Evolutionary conservation across 92 coral and sea anemone genomes (phyloP), one percentile per base, ranked within the genome.

Genomic region (Heteractis magnifica): DNA sequence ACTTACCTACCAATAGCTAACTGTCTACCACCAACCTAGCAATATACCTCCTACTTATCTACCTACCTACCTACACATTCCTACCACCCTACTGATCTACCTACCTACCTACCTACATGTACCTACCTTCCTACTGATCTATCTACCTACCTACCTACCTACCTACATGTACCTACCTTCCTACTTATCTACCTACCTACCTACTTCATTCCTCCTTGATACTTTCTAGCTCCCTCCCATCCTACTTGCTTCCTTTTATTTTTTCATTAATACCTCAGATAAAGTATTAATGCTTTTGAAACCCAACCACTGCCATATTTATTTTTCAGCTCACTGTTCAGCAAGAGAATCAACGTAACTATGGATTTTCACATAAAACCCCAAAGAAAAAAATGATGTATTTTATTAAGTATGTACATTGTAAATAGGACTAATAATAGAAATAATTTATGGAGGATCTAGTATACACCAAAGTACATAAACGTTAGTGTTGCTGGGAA

Each of bases 261-360:
- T 12, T 53, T 53, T 12, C 58, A 34, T 34, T 34, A 34, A 34
- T 62, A 5, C n/a, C 20, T 62, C 19, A 62, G 6, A 13, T 62
- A 9, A 6, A 52, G 3, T 16, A 5, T 52, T 76, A 3, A 10
- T 16, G 1, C 55, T 4, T 21, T 10, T 34, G 78, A 75, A 13
- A 50, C 16, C n/a, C 6, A 75, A 75, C 51, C 10, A 3, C 55
- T 0, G 5, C 65, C 16, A 21, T 20, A 8, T 81, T 51, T 68
- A 11, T 81, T 44, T 52, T 81, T 68, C 84, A 81, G 84, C 84
- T 50, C 84, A 81, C 21, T 81, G 84, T 51, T 51, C 79, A 49
- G 15, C 77, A 49, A 81, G 84, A 81, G 77, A 81, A 51, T 23
- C 77, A 7, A 19, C 65, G 13, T 81, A 75, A 70, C 5, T 13